Evolutionary conservation across 2,797 vertebrate species (phyloP), one percentile per base, ranked within the genome.

Genomic region (Allobates femoralis): DNA sequence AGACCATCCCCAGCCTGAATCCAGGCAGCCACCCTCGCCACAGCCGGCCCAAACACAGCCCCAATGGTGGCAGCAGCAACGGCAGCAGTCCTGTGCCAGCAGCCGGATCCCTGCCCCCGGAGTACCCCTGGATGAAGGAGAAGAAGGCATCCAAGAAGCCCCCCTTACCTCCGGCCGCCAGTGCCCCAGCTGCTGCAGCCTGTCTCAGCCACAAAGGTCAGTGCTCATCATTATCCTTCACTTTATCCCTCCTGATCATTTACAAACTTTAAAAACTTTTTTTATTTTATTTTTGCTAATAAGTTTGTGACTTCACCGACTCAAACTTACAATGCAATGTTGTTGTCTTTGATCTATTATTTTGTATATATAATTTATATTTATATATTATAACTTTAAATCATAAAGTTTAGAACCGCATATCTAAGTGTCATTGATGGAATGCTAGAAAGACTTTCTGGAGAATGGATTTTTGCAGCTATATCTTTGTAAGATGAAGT

Each of bases 81-180:
- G 93, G 94, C 91, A 96, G 96, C 92, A 69, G 66, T 69, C 96
- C 96, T 85, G 94, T 94, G 93, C 96, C 96, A 89, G 93, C 95
- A 83, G 67, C 67, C 67, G 96, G 95, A 51, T 95, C 95, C 86
- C 94, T 95, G 88, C 96, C 96, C 89, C 96, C 96, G 93, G 97
- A 98, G 92, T 98, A 98, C 93, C 97, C 98, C 90, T 99, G 98
- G 98, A 98, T 98, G 97, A 98, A 97, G 94, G 97, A 98, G 95
- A 98, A 98, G 95, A 99, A 99, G 93, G 96, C 96, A 85, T 95
- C 95, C 91, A 97, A 97, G 96, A 97, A 95, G 93, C 94, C 92
- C 88, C 69, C 94, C 41, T 91, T 93, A 92, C 96, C 96, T 84
- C 94, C 95, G 73, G 94, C 94, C 88, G 92, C 96, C 88, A 94